Conservation (phyloP, 2,888 invertebrate genomes). For the Heliconius hortense region DNA sequence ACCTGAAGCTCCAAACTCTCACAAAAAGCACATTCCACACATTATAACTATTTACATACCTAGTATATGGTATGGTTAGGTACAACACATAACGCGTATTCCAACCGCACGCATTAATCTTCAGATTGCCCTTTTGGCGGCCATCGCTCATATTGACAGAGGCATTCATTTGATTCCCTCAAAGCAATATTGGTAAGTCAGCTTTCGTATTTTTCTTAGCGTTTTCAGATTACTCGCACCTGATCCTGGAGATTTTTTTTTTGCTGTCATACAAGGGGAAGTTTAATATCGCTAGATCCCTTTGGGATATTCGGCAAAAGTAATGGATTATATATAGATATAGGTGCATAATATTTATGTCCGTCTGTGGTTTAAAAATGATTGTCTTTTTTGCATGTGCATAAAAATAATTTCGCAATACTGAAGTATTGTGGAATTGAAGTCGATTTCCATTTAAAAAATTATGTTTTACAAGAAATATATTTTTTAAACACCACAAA, state of each 20-base stretch:
- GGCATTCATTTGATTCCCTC: conserved; percentile 19
- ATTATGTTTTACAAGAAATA: no score
- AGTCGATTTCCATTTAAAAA: no score
- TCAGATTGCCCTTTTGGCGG: conserved; percentile 22
- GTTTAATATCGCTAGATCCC: neutral
- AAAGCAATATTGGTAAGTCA: conserved; percentile 18
- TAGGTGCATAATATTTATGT: no score
- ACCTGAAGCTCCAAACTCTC: no score
- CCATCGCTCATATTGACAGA: conserved; percentile 25
- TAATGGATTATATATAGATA: neutral
- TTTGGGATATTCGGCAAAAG: neutral
- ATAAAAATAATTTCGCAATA: no score
- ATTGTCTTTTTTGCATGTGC: no score
- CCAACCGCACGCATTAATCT: conserved; percentile 21
- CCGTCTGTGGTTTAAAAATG: no score
- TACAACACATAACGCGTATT: conserved; percentile 4
- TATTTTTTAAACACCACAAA: no score
- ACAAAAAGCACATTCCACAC: no score
- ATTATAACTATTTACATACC: no score
- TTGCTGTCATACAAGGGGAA: neutral
- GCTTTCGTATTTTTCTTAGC: conserved; percentile 7
- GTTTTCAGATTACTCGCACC: conserved; percentile 10
- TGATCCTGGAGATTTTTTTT: conserved; percentile 9
- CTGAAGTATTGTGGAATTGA: no score
- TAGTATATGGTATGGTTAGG: no score